These are phyloP conservation scores for Frankliniella intonsa DNA, from an alignment of 2,888 invertebrate species.

Conservation along the genomic window DNA sequence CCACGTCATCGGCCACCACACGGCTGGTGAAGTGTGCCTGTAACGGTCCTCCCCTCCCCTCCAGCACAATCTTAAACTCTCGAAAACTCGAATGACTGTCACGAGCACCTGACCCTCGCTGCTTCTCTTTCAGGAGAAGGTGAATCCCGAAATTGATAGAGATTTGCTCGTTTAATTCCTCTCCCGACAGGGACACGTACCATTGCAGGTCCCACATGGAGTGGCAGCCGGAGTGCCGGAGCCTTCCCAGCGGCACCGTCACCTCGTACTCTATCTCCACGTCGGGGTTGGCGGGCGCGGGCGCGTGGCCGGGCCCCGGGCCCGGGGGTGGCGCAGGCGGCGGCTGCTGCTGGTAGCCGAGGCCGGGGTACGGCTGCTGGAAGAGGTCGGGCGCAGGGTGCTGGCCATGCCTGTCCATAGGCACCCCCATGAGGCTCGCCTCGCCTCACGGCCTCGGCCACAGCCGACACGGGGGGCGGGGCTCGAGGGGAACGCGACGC, in stretches of 20 bases:
- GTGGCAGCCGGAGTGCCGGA: constrained; percentile 8
- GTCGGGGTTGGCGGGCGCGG: not conserved
- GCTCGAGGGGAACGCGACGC: not conserved
- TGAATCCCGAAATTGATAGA: too few species aligned
- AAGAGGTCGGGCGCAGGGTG: not conserved
- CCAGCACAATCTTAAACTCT: too few species aligned
- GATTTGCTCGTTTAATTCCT: too few species aligned
- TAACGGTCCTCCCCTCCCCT: too few species aligned
- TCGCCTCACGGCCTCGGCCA: not conserved
- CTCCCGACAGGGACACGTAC: not conserved
- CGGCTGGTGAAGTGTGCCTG: too few species aligned
- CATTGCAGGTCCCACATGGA: constrained; percentile 18
- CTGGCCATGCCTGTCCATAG: constrained; percentile 16
- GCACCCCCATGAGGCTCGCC: constrained; percentile 7
- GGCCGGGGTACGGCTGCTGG: not conserved
- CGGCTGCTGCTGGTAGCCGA: not conserved
- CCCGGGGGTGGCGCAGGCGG: not conserved
- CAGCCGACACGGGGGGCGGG: not conserved
- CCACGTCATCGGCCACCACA: too few species aligned
- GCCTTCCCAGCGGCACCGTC: constrained; percentile 1
- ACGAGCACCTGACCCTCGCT: too few species aligned
- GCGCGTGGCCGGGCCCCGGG: not conserved
- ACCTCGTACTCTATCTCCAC: constrained; percentile 18
- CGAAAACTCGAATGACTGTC: too few species aligned
- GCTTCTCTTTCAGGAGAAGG: too few species aligned